Evolutionary conservation across 2,113 vertebrate species (phyloP).

Genomic region (Isurus oxyrinchus): DNA sequence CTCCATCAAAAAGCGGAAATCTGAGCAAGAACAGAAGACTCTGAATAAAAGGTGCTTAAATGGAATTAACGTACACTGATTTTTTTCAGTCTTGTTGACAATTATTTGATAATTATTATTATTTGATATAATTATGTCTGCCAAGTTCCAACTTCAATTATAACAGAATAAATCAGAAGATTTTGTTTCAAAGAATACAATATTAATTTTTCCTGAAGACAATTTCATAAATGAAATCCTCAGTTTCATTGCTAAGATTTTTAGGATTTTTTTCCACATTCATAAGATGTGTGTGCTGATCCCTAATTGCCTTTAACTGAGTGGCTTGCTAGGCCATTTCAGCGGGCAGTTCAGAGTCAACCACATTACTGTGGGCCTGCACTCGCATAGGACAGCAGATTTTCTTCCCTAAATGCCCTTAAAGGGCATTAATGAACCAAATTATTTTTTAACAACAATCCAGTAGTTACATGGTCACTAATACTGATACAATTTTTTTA

Average conservation of each 20-base stretch:
- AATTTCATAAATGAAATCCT: not conserved
- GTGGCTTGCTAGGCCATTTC: not conserved
- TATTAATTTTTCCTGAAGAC: not conserved
- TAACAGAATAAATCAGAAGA: not conserved
- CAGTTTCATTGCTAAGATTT: not conserved
- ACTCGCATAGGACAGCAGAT: not conserved
- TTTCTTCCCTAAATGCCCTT: not conserved
- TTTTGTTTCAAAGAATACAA: not conserved
- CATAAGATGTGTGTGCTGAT: no score
- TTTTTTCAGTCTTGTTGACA: not conserved
- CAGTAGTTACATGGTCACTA: not conserved
- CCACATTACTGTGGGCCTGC: not conserved
- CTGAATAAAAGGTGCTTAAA: constrained; percentile 1
- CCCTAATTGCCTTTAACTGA: not conserved
- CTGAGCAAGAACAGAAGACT: not conserved
- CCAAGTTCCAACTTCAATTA: not conserved
- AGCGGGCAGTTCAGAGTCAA: not conserved
- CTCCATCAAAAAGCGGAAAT: not conserved
- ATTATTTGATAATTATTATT: not conserved
- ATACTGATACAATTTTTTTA: not conserved
- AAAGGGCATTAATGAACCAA: not conserved
- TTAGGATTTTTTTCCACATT: not conserved
- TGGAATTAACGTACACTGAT: not conserved
- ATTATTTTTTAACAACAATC: not conserved
- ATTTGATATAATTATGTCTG: not conserved